Evolutionary conservation across 2,888 invertebrate genomes (phyloP), one percentile per base, ranked within the genome.

Genomic region (Epinotia nisella): DNA sequence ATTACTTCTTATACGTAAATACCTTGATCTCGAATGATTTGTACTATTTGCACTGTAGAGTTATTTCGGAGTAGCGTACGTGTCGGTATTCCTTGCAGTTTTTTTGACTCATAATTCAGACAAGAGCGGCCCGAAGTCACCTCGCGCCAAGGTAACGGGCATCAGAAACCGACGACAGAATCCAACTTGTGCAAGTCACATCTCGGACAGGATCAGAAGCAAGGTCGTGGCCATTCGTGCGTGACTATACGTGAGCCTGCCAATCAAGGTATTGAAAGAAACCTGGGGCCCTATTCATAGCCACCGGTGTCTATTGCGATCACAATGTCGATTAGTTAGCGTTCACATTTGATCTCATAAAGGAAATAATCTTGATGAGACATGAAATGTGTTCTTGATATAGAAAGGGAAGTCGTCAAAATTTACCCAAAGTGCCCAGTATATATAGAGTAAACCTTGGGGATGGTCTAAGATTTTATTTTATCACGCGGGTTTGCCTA

Each of bases 131-230:
- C 66, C 71, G 75, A 75, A 75, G 74, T 77, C 75, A 76, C 75
- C 75, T 76, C 74, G 75, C 41, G 70, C 61, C 70, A 74, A 74
- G 74, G 75, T 69, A 75, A 74, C 83, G 78, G 83, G 81, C 82
- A 84, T 85, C 85, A 83, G 84, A 89, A 89, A 88, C 88, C 89
- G 87, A 87, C 85, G 87, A 87, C 84, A 85, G 85, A 65, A 17
- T 41, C 73, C 53, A 75, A 79, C 83, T 90, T 90, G 86, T 89
- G 91, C 91, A 91, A 91, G 91, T 91, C 92, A 92, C 90, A 92
- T 90, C 90, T 85, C 81, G 83, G 80, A 79, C 88, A 88, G 90
- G 92, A 91, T 85, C 87, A 82, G 81, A 80, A 81, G 78, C 90
- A 91, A 92, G 92, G 92, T 83, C 87, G 84, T 84, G 83, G 19